Evolutionary conservation across 2,888 invertebrate genomes (phyloP), one percentile per base, ranked within the genome.

Genomic region (Meloe dianella): DNA sequence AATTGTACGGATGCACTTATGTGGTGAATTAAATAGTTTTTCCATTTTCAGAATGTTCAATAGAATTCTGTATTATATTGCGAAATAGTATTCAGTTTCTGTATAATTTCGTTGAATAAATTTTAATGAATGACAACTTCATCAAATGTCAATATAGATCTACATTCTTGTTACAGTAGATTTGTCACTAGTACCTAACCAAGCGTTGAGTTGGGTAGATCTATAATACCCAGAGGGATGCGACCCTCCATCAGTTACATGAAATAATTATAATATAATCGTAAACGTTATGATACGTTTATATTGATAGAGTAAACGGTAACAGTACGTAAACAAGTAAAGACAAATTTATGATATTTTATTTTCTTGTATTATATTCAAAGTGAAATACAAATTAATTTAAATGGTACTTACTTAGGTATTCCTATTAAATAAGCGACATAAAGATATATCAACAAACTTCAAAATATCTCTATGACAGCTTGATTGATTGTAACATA

Each of bases 261-360:
- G 57, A 68, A 66, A 67, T 71, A 71, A 71, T 71, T 71, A 71
- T 71, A 66, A 71, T 66, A 65, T 69, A 71, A 71, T 69, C 56
- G 69, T 59, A 61, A 63, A 51, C 58, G 41, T 38, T 59, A 57
- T 63, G 69, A 60, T 66, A 65, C 64, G 54, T 38, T 64, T 62
- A 64, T 69, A 66, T 66, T 66, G 61, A 56, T 32, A 30, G 47
- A 63, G 64, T 60, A 61, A 59, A 58, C 63, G 66, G 63, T 59
- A 66, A 66, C 61, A 66, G 8, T 22, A 51, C 12, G 12, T 51
- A 22, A 51, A 51, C 24, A 22, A 51, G 4, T 22, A 51, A 22
- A 22, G 22, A 22, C 24, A 22, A 12, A 12, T 51, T 51, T 2
- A 51, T 2, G 22, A 22, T 2, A 22, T 51, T 51, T 51, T 22